phyloP scores from a whole-genome alignment of 2,797 vertebrate genomes.

The Manis javanica region DNA sequence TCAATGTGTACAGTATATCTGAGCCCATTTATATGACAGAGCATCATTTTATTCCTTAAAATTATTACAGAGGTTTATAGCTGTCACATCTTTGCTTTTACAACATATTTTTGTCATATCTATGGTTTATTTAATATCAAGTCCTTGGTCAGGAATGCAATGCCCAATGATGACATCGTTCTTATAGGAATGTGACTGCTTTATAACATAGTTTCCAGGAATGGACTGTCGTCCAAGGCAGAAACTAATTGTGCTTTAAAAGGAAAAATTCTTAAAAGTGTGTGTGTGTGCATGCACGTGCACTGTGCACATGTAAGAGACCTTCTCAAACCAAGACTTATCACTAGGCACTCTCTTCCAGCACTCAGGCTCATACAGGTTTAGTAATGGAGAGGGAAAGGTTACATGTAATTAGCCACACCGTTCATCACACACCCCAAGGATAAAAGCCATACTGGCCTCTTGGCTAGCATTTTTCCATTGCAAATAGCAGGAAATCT shows the following conservation, averaged over 20 bases:
- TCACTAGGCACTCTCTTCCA: neutral
- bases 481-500: neutral
- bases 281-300: too few species aligned
- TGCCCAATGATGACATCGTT: conserved; percentile 64
- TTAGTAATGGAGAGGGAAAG: neutral
- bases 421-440: neutral
- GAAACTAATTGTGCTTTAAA: conserved; percentile 47
- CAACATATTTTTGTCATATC: conserved; percentile 74
- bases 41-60: conserved; percentile 70
- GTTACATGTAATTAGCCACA: neutral
- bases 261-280: neutral
- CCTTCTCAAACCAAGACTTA: neutral
- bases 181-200: conserved; percentile 65
- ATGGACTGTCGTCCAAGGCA: conserved; percentile 48
- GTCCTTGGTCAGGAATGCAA: conserved; percentile 62
- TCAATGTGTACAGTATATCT: conserved; percentile 72
- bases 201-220: conserved; percentile 73
- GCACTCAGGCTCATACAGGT: neutral
- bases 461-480: neutral
- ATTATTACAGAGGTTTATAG: conserved; percentile 77
- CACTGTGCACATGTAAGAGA: neutral
- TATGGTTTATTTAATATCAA: conserved; percentile 75
- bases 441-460: neutral
- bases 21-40: conserved; percentile 72
- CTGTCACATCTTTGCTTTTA: conserved; percentile 73